A percentile compares a stretch with the other conserved stretches of the same genome.
phyloP scores from a whole-genome alignment of 2,888 invertebrate species.

The Hanleya hanleyi region DNA sequence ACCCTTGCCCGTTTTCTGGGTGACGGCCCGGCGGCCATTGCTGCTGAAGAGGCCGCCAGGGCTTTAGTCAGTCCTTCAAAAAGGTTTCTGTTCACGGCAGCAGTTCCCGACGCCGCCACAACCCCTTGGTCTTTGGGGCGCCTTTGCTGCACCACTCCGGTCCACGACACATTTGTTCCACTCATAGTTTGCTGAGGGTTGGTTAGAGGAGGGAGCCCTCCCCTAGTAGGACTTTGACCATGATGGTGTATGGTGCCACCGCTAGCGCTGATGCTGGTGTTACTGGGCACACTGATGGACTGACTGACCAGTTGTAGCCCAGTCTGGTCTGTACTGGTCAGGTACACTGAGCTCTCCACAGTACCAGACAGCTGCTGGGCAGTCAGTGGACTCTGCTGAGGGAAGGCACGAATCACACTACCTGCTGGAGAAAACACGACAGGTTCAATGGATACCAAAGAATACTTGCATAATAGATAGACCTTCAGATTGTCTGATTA shows the following conservation, averaged over 20 bases:
- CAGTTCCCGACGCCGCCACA: slow-evolving; percentile 11
- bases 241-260: slow-evolving; percentile 64
- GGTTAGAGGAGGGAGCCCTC: slow-evolving; percentile 49
- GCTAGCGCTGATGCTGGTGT: slow-evolving; percentile 35
- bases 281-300: slow-evolving; percentile 8
- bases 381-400: no score
- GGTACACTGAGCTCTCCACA: no score
- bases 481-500: no score
- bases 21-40: slow-evolving; percentile 41
- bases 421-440: no score
- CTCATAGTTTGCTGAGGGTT: slow-evolving; percentile 50
- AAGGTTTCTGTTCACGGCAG: neutral
- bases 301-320: no score
- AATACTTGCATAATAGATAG: no score
- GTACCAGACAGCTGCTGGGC: no score
- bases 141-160: neutral
- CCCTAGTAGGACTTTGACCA: slow-evolving; percentile 54
- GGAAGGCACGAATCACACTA: neutral
- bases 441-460: no score
- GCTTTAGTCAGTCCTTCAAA: slow-evolving; percentile 9
- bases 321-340: no score
- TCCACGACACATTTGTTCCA: neutral
- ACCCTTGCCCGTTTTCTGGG: slow-evolving; percentile 64
- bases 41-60: neutral
- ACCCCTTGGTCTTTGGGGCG: neutral